Conservation (phyloP, 1,140 invertebrate species). For the Muscidifurax raptorellus region DNA sequence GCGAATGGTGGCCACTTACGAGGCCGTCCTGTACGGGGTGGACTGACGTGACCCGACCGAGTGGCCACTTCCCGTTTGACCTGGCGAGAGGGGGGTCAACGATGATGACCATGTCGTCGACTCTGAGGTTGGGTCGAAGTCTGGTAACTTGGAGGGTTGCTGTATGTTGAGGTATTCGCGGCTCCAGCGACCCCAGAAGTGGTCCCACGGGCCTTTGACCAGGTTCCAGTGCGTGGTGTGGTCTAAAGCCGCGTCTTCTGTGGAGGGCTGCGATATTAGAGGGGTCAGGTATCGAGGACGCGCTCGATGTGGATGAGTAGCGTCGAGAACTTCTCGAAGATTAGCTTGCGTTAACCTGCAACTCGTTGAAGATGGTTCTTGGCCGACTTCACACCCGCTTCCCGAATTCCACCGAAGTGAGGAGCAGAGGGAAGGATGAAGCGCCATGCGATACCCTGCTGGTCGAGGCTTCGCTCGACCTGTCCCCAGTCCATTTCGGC, state of each 20-base stretch:
- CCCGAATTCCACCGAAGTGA: slow-evolving; percentile 23
- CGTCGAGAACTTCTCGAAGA: slow-evolving; percentile 8
- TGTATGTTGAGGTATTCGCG: slow-evolving; percentile 5
- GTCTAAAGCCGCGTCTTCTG: rapidly evolving
- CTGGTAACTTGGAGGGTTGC: slow-evolving; percentile 17
- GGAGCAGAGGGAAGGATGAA: not conserved
- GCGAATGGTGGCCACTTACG: not conserved
- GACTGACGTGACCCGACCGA: not conserved
- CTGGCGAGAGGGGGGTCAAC: not conserved
- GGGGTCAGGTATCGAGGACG: not conserved
- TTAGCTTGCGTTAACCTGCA: not conserved
- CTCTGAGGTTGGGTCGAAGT: not conserved
- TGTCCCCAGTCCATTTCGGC: not conserved
- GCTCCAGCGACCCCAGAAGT: slow-evolving; percentile 7
- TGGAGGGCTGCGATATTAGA: not conserved
- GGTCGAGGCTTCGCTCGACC: not conserved
- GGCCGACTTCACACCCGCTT: slow-evolving; percentile 2
- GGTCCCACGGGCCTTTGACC: not conserved
- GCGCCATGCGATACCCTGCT: not conserved
- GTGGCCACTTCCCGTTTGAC: not conserved
- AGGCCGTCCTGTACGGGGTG: not conserved
- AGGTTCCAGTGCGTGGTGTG: not conserved
- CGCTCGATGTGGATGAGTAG: not conserved
- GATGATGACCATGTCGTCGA: slow-evolving; percentile 4
- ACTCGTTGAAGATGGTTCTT: not conserved